Percentiles rank a stretch among this genome's conserved stretches.
Conservation (phyloP, 2,888 invertebrate genomes). For the Macrophya alboannulata region DNA sequence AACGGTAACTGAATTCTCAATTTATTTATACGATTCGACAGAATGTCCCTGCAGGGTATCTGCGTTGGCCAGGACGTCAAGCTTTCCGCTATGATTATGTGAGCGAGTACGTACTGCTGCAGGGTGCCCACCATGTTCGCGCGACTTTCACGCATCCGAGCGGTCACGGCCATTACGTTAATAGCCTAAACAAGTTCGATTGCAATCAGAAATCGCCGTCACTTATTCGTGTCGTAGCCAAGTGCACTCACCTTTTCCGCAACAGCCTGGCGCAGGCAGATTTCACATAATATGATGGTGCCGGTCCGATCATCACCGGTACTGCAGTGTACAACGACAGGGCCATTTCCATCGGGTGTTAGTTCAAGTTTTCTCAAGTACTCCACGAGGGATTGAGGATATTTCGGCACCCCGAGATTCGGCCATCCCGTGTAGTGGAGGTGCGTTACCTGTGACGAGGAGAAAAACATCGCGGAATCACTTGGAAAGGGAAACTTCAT, state of each 20-base stretch:
- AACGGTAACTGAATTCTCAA: neutral
- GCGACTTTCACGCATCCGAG: constrained; percentile 66
- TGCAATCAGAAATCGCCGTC: constrained; percentile 58
- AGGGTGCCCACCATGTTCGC: constrained; percentile 74
- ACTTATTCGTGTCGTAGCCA: constrained; percentile 63
- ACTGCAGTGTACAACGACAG: constrained; percentile 83
- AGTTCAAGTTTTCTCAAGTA: constrained; percentile 78
- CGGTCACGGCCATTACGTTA: constrained; percentile 61
- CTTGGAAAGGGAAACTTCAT: constrained; percentile 63
- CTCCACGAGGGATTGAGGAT: constrained; percentile 76
- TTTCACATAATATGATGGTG: constrained; percentile 83
- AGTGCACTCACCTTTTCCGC: constrained; percentile 72
- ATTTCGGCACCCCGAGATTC: constrained; percentile 81
- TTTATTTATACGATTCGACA: neutral
- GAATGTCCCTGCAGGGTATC: neutral
- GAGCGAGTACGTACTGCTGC: constrained; percentile 80
- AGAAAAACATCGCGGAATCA: neutral
- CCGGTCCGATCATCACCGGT: constrained; percentile 85
- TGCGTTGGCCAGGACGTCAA: constrained; percentile 64
- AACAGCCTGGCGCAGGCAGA: constrained; percentile 81
- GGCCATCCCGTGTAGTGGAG: constrained; percentile 82
- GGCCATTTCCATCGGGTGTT: constrained; percentile 73
- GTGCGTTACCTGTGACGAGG: constrained; percentile 77
- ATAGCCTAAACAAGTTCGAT: constrained; percentile 62
- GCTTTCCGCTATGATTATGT: constrained; percentile 79